Evolutionary conservation across 2,797 vertebrate genomes (phyloP).

Genomic region (Pteropus rufus): DNA sequence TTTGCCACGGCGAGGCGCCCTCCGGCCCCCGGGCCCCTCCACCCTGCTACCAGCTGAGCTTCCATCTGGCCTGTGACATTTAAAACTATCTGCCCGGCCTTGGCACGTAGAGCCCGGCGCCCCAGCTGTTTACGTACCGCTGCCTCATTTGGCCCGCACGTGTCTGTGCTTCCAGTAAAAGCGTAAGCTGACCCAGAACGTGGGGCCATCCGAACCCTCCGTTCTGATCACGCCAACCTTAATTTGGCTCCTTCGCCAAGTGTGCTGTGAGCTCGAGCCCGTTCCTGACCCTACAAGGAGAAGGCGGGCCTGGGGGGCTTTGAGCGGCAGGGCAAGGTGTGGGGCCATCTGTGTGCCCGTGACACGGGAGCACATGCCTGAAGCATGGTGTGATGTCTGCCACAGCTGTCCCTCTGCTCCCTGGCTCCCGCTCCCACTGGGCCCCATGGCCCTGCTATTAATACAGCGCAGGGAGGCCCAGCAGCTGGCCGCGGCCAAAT

Average conservation of each 20-base stretch:
- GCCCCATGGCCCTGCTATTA: constrained; percentile 56
- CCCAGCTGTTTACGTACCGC: not conserved
- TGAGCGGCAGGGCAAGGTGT: constrained; percentile 28
- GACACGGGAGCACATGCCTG: constrained; percentile 12
- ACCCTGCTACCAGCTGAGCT: not conserved
- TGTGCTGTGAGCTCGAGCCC: not conserved
- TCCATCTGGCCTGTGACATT: constrained; percentile 53
- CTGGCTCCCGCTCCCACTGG: not conserved
- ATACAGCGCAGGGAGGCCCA: constrained; percentile 47
- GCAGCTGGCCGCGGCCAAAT: not conserved
- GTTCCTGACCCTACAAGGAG: constrained; percentile 59
- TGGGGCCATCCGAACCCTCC: not conserved
- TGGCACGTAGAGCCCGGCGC: not conserved
- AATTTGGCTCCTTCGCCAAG: constrained; percentile 22
- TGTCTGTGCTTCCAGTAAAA: not conserved
- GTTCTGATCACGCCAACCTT: not conserved
- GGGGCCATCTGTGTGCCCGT: not conserved
- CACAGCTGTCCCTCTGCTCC: constrained; percentile 54
- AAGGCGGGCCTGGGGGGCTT: not conserved
- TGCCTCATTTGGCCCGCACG: not conserved
- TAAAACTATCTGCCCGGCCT: constrained; percentile 28
- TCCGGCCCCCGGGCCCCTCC: constrained; percentile 11
- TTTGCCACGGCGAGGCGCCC: not conserved
- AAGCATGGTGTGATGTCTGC: not conserved
- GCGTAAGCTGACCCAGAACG: not conserved